Conservation (phyloP, 2,797 vertebrate species). For the Gymnopithys bicolor region DNA sequence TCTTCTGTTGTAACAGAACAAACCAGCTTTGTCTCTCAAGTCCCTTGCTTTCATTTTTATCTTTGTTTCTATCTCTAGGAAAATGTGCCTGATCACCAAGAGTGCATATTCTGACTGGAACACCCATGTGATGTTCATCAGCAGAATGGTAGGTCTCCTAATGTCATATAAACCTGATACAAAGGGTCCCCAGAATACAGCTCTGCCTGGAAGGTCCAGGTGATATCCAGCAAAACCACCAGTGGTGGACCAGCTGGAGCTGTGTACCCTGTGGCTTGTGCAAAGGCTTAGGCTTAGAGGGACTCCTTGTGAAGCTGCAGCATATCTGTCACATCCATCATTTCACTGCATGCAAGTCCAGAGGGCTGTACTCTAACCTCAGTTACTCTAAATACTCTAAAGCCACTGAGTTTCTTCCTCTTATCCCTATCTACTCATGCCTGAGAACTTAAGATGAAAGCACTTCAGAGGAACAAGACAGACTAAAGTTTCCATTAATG, state of each 20-base stretch:
- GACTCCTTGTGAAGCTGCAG: not conserved
- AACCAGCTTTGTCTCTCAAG: not conserved
- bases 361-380: not conserved
- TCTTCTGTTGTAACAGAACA: not conserved
- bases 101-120: not conserved
- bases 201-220: not conserved
- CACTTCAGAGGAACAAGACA: conserved; percentile 5
- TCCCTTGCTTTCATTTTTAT: not conserved
- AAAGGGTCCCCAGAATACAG: not conserved
- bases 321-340: not conserved
- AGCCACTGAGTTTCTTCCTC: not conserved
- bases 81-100: not conserved
- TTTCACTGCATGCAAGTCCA: not conserved
- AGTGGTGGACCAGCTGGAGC: not conserved
- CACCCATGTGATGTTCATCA: not conserved
- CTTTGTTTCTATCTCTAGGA: not conserved
- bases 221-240: not conserved
- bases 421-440: not conserved
- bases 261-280: rapidly evolving
- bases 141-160: not conserved
- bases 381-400: not conserved
- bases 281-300: not conserved
- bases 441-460: conserved; percentile 27
- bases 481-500: conserved; percentile 24
- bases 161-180: not conserved